Evolutionary conservation across 2,888 invertebrate genomes (phyloP), one percentile per base, ranked within the genome.

Genomic region (Nebria salina): DNA sequence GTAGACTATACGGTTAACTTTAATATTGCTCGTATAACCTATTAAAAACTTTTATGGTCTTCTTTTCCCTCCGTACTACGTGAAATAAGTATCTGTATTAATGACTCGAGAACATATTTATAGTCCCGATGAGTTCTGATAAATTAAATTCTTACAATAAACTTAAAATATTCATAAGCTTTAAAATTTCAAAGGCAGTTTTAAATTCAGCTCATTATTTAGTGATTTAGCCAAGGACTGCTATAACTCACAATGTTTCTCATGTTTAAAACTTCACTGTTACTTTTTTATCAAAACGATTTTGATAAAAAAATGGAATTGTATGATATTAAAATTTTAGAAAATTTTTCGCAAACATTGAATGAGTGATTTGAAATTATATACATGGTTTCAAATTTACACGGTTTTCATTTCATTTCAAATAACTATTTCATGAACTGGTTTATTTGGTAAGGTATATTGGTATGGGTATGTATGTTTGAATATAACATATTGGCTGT

Each of bases 1-100:
- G 13, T 54, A 54, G 54, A 11, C 54, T 54, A 54, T 54, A 54
- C 54, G 13, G 26, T 68, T 68, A 68, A 26, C 20, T 68, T 68
- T 68, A 68, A 68, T 68, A 68, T 68, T 68, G 68, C 68, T 68
- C 15, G 68, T 3, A 13, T 26, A 68, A 26, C 68, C 68, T 68
- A 26, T 68, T 68, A 68, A 68, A 68, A 68, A 68, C 68, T 68
- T 68, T 68, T 68, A 68, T 15, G 68, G 26, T 7, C 13, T 68
- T 26, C 20, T 68, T 68, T 68, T 68, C 20, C 5, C 7, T 26
- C 8, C 15, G 54, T 7, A 54, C 54, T 13, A 7, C 54, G 54
- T 2, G 54, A 8, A 7, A 2, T 11, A 54, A 13, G 54, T 54
- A 8, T 54, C 13, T 54, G 54, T 13, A 54, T 54, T 11, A 54